Base-by-base conservation (phyloP, 2,113 vertebrate species). In the Taurulus bubalis region DNA sequence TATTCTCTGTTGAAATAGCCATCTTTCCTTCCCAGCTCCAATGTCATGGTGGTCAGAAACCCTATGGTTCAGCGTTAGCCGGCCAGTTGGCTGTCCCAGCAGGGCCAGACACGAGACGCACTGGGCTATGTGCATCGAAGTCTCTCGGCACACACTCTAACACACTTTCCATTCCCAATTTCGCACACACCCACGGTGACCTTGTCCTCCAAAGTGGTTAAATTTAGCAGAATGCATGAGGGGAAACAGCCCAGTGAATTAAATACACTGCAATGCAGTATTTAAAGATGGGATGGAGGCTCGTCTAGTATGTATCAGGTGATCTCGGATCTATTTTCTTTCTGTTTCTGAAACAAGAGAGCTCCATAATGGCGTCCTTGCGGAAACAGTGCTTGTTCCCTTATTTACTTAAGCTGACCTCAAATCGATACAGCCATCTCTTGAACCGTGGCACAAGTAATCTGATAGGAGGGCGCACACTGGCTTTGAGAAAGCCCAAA, bases 211-310 rank as follows among this genome's bases (percentile, higher is more conserved):
- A 59, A 84, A 76, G 84, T 47, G 63, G 49, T 81, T 90, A 90
- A 87, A 91, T 87, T 90, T 87, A 91, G 79, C 77, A 64, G 76
- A 80, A 83, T 36, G 28, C 85, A 86, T 30, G 49, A 55, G 18
- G 64, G 80, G 67, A 80, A 82, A 66, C 30, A 7, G 55, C 63
- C 76, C 71, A 18, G 47, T 63, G 59, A 77, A 76, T 79, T 72
- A 83, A 91, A 85, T 49, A 84, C 79, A 87, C 83, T 83, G 84
- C 80, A 85, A 32, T 87, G 81, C 77, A 66, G 82, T 80, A 51
- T 45, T 83, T 82, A 85, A 82, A 55, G 8, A 24, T 22, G 49
- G 49, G 71, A 79, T 6, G 0, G 0, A 73, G 56, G 24, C 49
- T 70, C 16, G 30, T 68, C 22, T 60, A 40, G n/a, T 40, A 32